Base-by-base conservation (phyloP, 2,113 vertebrate species). In the Cyanoliseus patagonus region DNA sequence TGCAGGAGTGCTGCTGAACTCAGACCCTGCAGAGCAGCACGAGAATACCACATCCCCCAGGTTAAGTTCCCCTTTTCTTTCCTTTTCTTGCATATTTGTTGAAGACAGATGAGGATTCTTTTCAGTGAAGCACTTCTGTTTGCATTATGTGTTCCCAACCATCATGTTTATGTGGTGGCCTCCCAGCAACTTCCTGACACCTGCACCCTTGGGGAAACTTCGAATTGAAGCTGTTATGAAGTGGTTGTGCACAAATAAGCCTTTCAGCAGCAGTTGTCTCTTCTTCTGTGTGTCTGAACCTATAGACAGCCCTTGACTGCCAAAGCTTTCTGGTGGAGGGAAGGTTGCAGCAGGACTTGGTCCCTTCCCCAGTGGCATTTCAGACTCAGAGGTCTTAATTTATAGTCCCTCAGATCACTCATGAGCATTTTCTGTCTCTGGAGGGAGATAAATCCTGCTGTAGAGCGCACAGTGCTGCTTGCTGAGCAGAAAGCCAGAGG, bases 1-100 rank as follows among this genome's bases (percentile, higher is more conserved):
- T 88, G 91, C 93, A 94, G 95, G 83, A 86, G 59, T 75, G 94
- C 83, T 96, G 88, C 92, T 80, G 94, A 84, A 68, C 90, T 64
- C 94, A 47, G 17, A 39, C 9, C 69, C 61, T 64, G 81, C 87
- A 77, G 73, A 88, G 88, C 92, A 91, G 90, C 92, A 75, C 67
- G 11, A 77, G 74, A 78, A 72, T 88, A 10, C 37, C 46, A 49
- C 79, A 77, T 55, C 47, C 86, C 86, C 86, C 47, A 28, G 83
- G 90, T 95, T 86, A 80, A 95, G 85, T 85, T 81, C 57, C 66
- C 72, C 69, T 82, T 88, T 83, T 92, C 57, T 79, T 75, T 87
- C 74, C 83, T 92, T 47, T 83, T 77, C 81, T 92, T 91, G 4
- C 52, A 0, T 75, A 61, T 96, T 77, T 89, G 74, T 86, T 83